Evolutionary conservation across 2,113 vertebrate species (phyloP).

Genomic region (Xenopus tropicalis): DNA sequence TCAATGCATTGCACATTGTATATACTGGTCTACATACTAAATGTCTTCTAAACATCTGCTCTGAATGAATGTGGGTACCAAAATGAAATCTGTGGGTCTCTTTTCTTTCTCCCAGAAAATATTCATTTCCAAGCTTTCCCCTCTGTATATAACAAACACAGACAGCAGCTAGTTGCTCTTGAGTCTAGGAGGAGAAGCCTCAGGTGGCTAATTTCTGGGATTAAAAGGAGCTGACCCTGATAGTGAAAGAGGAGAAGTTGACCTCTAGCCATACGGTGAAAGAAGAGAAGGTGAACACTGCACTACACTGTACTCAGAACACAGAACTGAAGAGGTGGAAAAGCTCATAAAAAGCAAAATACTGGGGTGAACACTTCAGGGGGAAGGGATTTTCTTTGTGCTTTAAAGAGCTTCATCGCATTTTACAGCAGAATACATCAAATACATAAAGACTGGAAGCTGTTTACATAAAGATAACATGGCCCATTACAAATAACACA

Average conservation of each 20-base stretch:
- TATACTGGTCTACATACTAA: too few relatives aligned
- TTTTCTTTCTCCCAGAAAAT: not conserved
- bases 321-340: conserved; percentile 43
- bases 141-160: not conserved
- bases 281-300: conserved; percentile 33
- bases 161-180: conserved; percentile 3
- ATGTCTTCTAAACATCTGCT: too few relatives aligned
- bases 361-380: not conserved
- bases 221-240: conserved; percentile 47
- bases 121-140: not conserved
- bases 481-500: conserved; percentile 13
- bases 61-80: not conserved
- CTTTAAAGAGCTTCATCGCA: conserved; percentile 16
- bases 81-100: not conserved
- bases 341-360: conserved; percentile 29
- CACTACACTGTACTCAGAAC: conserved; percentile 35
- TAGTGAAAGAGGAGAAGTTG: conserved; percentile 51
- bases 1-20: too few relatives aligned
- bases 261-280: conserved; percentile 40
- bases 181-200: conserved; percentile 42
- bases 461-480: conserved; percentile 40
- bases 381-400: conserved; percentile 24
- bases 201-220: conserved; percentile 52
- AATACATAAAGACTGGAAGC: not conserved
- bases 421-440: conserved; percentile 19